A percentile compares a stretch with the other conserved stretches of the same genome.
These are phyloP conservation scores for Acipenser transmontanus DNA, from an alignment of 2,797 vertebrate species.

Conservation along the genomic window DNA sequence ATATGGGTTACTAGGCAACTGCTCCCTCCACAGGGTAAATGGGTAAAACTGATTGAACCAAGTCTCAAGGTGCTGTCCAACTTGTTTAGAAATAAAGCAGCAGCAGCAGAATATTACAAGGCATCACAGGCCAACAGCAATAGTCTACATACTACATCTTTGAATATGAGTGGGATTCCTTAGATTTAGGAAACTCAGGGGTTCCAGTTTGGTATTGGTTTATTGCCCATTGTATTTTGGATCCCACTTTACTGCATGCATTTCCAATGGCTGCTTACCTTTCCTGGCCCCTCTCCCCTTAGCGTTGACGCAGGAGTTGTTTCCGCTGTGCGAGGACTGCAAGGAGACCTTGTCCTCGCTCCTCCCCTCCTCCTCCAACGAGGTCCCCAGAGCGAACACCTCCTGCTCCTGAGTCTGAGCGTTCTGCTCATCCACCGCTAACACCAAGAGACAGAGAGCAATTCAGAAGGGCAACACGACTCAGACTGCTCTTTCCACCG, in stretches of 20 bases:
- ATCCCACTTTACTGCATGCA: background rate
- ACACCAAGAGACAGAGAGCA: constrained; percentile 17
- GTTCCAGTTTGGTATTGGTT: background rate
- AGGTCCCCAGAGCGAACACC: constrained; percentile 60
- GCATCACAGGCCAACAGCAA: background rate
- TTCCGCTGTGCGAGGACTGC: constrained; percentile 55
- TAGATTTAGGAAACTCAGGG: too few relatives aligned
- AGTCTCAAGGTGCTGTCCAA: too few relatives aligned
- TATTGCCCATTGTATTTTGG: constrained; percentile 5
- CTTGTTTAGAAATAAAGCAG: constrained; percentile 11
- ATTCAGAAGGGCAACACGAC: constrained; percentile 3
- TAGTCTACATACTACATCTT: background rate
- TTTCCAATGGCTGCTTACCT: constrained; percentile 49
- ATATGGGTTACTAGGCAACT: too few relatives aligned
- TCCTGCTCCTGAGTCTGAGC: constrained; percentile 80
- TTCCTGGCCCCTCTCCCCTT: constrained; percentile 54
- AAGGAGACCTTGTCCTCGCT: constrained; percentile 49
- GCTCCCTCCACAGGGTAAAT: too few relatives aligned
- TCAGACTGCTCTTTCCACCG: too few relatives aligned
- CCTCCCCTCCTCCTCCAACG: constrained; percentile 47
- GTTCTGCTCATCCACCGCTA: constrained; percentile 95
- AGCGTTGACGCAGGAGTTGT: constrained; percentile 29
- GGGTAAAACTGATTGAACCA: too few relatives aligned
- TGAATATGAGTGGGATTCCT: too few relatives aligned
- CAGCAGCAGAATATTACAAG: background rate